These are phyloP conservation scores for Thalpophila matura DNA, from an alignment of 2,888 invertebrate species.

Conservation along the genomic window DNA sequence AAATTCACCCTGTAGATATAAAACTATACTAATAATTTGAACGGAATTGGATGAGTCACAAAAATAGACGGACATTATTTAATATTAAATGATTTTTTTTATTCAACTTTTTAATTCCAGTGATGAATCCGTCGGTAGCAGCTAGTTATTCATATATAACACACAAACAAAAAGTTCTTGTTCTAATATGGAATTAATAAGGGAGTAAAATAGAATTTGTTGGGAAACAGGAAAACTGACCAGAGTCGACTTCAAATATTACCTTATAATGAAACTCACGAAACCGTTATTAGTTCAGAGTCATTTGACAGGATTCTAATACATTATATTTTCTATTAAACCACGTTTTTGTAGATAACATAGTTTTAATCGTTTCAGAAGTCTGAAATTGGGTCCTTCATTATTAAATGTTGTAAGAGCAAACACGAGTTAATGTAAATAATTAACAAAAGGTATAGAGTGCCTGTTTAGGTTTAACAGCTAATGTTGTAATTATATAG, in stretches of 20 bases:
- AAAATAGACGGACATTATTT: too few relatives aligned
- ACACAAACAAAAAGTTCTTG: not conserved
- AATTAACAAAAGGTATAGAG: conserved; percentile 36
- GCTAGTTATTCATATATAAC: conserved; percentile 3
- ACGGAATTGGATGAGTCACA: too few relatives aligned
- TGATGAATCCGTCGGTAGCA: too few relatives aligned
- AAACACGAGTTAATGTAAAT: conserved; percentile 29
- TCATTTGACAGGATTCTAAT: conserved; percentile 34
- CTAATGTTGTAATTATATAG: conserved; percentile 17
- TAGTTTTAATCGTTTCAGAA: conserved; percentile 47
- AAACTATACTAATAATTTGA: too few relatives aligned
- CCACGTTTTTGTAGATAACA: conserved; percentile 32
- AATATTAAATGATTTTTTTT: too few relatives aligned
- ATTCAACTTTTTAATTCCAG: too few relatives aligned
- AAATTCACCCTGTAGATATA: too few relatives aligned
- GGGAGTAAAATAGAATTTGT: conserved; percentile 29
- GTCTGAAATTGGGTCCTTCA: conserved; percentile 31
- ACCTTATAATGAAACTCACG: conserved; percentile 37
- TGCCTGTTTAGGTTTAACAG: conserved; percentile 17
- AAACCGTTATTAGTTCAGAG: conserved; percentile 35
- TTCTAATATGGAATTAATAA: conserved; percentile 9
- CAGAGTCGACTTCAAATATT: conserved; percentile 31
- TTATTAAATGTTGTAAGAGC: conserved; percentile 30
- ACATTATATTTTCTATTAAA: conserved; percentile 36
- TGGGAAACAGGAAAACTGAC: conserved; percentile 18